Evolutionary conservation across 2,888 invertebrate genomes (phyloP).

Genomic region (Agrenia bidenticulata): DNA sequence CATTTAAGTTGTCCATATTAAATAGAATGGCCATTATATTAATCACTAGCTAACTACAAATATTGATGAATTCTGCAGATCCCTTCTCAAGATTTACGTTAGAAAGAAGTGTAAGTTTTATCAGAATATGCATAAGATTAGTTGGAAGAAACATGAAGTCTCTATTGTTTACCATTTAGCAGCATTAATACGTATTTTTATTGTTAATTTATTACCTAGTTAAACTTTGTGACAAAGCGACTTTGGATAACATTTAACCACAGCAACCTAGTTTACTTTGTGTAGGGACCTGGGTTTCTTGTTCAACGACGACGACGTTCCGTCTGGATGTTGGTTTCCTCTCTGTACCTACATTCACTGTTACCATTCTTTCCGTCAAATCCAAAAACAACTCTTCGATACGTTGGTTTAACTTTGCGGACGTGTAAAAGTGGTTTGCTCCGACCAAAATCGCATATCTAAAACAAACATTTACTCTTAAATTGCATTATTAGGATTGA

Average conservation of each 20-base stretch:
- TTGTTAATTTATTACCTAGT: too few relatives aligned
- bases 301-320: conserved; percentile 54
- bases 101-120: too few relatives aligned
- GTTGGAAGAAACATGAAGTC: too few relatives aligned
- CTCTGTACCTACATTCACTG: conserved; percentile 55
- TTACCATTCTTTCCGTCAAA: conserved; percentile 75
- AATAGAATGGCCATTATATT: too few relatives aligned
- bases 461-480: conserved; percentile 54
- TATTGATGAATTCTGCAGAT: too few relatives aligned
- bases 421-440: conserved; percentile 88
- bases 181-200: too few relatives aligned
- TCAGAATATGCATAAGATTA: too few relatives aligned
- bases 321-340: conserved; percentile 46
- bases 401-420: conserved; percentile 87
- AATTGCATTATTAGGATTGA: conserved; percentile 18
- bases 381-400: conserved; percentile 88
- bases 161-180: too few relatives aligned
- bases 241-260: conserved; percentile 35
- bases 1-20: too few relatives aligned
- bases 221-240: conserved; percentile 3
- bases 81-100: too few relatives aligned
- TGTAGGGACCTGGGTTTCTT: conserved; percentile 38
- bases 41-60: too few relatives aligned
- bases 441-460: conserved; percentile 89
- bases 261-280: conserved; percentile 51